Evolutionary conservation across 2,888 invertebrate species (phyloP).

Genomic region (Caenorhabditis becei): DNA sequence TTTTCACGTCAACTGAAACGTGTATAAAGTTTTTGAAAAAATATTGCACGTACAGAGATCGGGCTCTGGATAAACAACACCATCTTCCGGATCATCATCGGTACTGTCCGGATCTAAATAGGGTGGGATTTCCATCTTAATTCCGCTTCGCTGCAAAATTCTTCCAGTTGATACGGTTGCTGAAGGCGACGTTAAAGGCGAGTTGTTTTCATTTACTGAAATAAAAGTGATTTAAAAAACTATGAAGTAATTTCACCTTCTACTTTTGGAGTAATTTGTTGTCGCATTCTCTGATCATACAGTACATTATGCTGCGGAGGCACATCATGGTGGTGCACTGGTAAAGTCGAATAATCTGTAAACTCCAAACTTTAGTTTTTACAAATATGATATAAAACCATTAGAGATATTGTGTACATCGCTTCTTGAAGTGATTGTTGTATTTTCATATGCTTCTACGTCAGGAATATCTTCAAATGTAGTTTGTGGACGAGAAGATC

Average conservation of each 20-base stretch:
- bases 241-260: slow-evolving; percentile 24
- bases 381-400: neutral
- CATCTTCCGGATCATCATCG: slow-evolving; percentile 48
- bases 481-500: neutral
- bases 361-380: neutral
- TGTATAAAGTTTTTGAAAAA: neutral
- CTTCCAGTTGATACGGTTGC: slow-evolving; percentile 4
- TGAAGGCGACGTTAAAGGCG: slow-evolving; percentile 32
- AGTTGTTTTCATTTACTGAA: slow-evolving; percentile 23
- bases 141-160: slow-evolving; percentile 12
- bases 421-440: neutral
- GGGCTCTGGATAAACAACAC: slow-evolving; percentile 55
- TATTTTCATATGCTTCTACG: slow-evolving; percentile 39
- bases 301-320: neutral
- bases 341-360: neutral
- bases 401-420: neutral
- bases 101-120: slow-evolving; percentile 34
- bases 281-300: neutral
- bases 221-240: neutral
- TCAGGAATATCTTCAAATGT: slow-evolving; percentile 43
- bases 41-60: slow-evolving; percentile 30
- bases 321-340: neutral
- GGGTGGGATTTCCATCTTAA: slow-evolving; percentile 37
- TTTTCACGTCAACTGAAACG: slow-evolving; percentile 56
- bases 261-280: slow-evolving; percentile 29